Evolutionary conservation across 2,888 invertebrate genomes (phyloP).

Genomic region (Tortrix viridana): DNA sequence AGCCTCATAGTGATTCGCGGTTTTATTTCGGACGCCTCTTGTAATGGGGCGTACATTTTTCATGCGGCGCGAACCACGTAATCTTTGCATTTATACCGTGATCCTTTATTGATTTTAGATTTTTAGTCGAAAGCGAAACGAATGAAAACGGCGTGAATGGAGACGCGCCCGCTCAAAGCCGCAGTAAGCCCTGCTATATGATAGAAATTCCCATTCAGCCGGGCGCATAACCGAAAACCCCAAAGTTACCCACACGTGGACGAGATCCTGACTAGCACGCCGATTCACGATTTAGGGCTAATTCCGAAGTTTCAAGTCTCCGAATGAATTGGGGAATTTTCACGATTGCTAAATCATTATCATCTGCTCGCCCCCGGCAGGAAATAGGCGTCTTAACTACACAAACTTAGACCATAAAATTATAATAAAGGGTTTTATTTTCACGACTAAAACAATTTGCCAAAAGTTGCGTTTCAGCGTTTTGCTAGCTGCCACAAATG

Average conservation of each 20-base stretch:
- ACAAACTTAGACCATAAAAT: constrained; percentile 72
- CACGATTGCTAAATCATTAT: constrained; percentile 57
- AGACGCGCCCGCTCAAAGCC: constrained; percentile 79
- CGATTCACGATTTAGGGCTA: constrained; percentile 25
- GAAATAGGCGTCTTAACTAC: constrained; percentile 69
- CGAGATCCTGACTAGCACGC: constrained; percentile 29
- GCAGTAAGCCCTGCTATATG: constrained; percentile 78
- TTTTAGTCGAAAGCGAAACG: constrained; percentile 82
- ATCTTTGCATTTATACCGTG: constrained; percentile 83
- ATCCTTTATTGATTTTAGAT: constrained; percentile 85
- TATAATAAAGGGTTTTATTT: constrained; percentile 78
- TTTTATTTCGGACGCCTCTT: constrained; percentile 82
- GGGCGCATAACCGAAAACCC: constrained; percentile 67
- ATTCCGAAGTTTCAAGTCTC: constrained; percentile 34
- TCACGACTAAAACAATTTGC: constrained; percentile 70
- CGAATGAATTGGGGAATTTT: constrained; percentile 55
- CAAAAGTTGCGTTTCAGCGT: constrained; percentile 64
- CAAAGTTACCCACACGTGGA: constrained; percentile 55
- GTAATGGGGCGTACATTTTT: constrained; percentile 81
- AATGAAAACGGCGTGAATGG: constrained; percentile 81
- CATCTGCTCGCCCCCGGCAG: constrained; percentile 66
- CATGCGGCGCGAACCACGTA: constrained; percentile 78
- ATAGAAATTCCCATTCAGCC: constrained; percentile 79
- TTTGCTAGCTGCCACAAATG: constrained; percentile 41
- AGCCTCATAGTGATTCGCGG: constrained; percentile 83